These are phyloP conservation scores for Pandion haliaetus DNA, from an alignment of 2,113 vertebrate genomes.

Conservation along the genomic window DNA sequence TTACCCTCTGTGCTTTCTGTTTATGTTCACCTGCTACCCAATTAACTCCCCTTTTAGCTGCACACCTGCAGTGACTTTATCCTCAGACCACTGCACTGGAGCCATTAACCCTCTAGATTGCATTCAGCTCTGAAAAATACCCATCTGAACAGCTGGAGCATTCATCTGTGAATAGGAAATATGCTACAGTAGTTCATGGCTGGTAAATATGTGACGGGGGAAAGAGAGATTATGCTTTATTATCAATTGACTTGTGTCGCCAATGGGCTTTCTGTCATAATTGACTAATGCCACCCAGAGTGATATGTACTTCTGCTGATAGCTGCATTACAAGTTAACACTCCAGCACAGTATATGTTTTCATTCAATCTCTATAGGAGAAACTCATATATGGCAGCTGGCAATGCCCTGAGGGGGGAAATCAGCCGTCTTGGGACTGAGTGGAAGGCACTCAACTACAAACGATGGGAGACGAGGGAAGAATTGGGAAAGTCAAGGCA, in stretches of 20 bases:
- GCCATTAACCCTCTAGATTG: conserved; percentile 70
- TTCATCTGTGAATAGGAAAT: conserved; percentile 66
- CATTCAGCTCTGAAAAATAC: conserved; percentile 52
- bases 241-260: conserved; percentile 63
- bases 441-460: conserved; percentile 44
- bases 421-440: conserved; percentile 35
- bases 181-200: conserved; percentile 48
- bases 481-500: conserved; percentile 14
- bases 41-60: conserved; percentile 66
- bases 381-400: conserved; percentile 61
- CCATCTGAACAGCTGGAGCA: conserved; percentile 48
- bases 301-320: conserved; percentile 66
- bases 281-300: conserved; percentile 66
- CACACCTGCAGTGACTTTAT: conserved; percentile 63
- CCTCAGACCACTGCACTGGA: conserved; percentile 36
- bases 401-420: conserved; percentile 26
- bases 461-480: not conserved
- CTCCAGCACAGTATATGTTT: conserved; percentile 56
- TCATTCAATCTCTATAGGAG: conserved; percentile 61
- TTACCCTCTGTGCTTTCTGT: conserved; percentile 46
- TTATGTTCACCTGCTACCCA: conserved; percentile 72
- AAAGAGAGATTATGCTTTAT: conserved; percentile 60
- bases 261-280: conserved; percentile 67
- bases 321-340: conserved; percentile 57
- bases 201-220: conserved; percentile 51